Percentiles rank a stretch among this genome's conserved stretches.
Evolutionary conservation across 1,140 invertebrate species (phyloP).

Genomic region (Hyles vespertilio): DNA sequence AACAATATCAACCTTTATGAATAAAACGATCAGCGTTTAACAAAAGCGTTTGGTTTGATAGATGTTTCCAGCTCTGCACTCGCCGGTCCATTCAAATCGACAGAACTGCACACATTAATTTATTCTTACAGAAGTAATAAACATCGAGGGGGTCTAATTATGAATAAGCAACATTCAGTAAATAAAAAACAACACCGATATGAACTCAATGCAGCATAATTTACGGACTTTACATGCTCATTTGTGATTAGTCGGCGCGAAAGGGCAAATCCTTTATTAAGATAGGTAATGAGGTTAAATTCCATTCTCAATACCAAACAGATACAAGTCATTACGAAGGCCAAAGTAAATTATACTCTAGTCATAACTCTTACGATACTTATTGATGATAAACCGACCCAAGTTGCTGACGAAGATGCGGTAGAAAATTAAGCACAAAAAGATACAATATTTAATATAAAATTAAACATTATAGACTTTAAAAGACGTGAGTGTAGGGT

Average conservation of each 20-base stretch:
- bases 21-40: slow-evolving; percentile 20
- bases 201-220: slow-evolving; percentile 72
- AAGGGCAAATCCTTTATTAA: slow-evolving; percentile 76
- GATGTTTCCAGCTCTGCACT: slow-evolving; percentile 31
- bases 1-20: slow-evolving; percentile 18
- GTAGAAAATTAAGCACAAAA: slow-evolving; percentile 72
- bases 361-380: slow-evolving; percentile 40
- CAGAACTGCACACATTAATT: slow-evolving; percentile 54
- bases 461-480: slow-evolving; percentile 53
- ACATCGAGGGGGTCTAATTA: slow-evolving; percentile 72
- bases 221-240: slow-evolving; percentile 74
- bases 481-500: slow-evolving; percentile 43
- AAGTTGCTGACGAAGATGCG: slow-evolving; percentile 67
- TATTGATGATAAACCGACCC: slow-evolving; percentile 34
- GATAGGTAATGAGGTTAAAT: slow-evolving; percentile 76
- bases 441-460: slow-evolving; percentile 55
- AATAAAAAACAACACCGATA: slow-evolving; percentile 60
- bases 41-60: slow-evolving; percentile 31
- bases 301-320: slow-evolving; percentile 37
- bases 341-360: slow-evolving; percentile 50
- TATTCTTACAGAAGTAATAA: slow-evolving; percentile 70
- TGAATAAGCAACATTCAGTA: slow-evolving; percentile 71
- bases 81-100: slow-evolving; percentile 48
- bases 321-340: slow-evolving; percentile 24
- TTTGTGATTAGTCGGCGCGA: slow-evolving; percentile 75